phyloP scores from a whole-genome alignment of 2,888 invertebrate species.

The Hemistola chrysoprasaria region DNA sequence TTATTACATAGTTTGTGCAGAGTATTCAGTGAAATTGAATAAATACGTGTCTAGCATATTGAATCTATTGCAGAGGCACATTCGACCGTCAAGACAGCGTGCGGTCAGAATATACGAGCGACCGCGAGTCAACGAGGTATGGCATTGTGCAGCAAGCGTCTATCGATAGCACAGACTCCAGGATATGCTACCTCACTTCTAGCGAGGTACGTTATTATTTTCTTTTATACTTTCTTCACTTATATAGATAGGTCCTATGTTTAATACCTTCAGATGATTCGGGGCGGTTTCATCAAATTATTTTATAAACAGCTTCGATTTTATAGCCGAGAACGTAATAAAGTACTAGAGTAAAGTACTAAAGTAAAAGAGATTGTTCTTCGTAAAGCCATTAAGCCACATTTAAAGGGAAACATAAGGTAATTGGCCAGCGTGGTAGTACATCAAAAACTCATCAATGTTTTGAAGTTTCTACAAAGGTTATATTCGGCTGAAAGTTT shows the following conservation, averaged over 20 bases:
- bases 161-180: constrained; percentile 96
- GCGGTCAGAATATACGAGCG: constrained; percentile 94
- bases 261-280: no score
- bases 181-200: constrained; percentile 96
- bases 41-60: constrained; percentile 28
- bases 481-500: constrained; percentile 15
- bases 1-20: no score
- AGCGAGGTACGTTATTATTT: constrained; percentile 91
- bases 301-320: neutral
- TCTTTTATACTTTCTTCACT: no score
- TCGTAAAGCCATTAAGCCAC: no score
- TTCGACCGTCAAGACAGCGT: constrained; percentile 95
- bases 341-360: no score
- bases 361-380: no score
- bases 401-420: no score
- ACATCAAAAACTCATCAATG: constrained; percentile 15
- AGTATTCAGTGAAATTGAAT: no score
- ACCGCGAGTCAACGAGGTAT: constrained; percentile 91
- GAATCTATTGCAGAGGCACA: constrained; percentile 84
- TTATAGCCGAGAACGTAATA: neutral
- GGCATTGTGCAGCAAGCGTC: constrained; percentile 97
- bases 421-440: neutral
- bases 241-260: no score
- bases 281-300: no score
- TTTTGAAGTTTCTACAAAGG: constrained; percentile 16